A percentile compares a stretch with the other conserved stretches of the same genome.
phyloP scores from a whole-genome alignment of 2,797 vertebrate species.

The Peromyscus attwateri region DNA sequence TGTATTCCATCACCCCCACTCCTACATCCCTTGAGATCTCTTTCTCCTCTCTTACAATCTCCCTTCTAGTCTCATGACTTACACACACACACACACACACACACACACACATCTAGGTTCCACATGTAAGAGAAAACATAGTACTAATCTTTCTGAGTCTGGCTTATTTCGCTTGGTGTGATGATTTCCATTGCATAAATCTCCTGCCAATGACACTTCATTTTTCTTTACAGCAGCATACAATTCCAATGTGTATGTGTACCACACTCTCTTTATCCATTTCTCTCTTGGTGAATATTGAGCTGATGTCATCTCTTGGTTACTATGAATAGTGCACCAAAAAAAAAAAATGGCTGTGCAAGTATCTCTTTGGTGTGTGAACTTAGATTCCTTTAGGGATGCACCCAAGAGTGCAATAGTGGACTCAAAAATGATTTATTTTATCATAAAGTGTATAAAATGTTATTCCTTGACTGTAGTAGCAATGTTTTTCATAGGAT shows the following conservation, averaged over 20 bases:
- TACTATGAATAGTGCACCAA: neutral
- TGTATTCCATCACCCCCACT: neutral
- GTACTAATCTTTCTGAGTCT: neutral
- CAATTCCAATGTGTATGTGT: neutral
- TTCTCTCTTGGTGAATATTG: neutral
- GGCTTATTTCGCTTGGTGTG: neutral
- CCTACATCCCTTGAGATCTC: neutral
- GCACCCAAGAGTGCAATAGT: neutral
- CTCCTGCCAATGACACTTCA: neutral
- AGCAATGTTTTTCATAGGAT: neutral
- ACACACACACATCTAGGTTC: neutral
- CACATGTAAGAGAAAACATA: neutral
- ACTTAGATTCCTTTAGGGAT: neutral
- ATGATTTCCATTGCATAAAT: neutral
- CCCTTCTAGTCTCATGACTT: neutral
- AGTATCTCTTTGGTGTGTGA: neutral
- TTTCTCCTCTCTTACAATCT: neutral
- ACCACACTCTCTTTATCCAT: neutral
- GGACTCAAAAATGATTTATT: neutral
- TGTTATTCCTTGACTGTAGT: neutral
- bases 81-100: neutral
- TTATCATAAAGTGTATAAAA: neutral
- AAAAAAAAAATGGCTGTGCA: neutral
- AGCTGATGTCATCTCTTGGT: neutral
- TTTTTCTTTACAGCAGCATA: neutral